These are phyloP conservation scores for Nipponacmea schrenckii DNA, from an alignment of 2,888 invertebrate species.

Conservation along the genomic window DNA sequence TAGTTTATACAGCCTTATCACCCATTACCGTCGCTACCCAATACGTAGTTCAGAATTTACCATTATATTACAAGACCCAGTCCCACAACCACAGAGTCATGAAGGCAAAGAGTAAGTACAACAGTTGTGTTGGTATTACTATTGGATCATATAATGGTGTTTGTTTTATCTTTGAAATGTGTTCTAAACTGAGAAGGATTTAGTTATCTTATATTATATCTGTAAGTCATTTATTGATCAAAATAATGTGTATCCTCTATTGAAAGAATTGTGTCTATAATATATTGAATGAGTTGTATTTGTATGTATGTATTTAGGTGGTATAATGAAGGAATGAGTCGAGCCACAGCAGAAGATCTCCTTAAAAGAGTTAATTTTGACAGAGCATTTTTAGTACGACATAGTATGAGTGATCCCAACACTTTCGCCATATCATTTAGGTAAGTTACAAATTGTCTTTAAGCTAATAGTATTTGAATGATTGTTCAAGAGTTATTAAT, in stretches of 20 bases:
- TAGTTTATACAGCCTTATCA: conserved; percentile 89
- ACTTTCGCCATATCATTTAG: conserved; percentile 88
- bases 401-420: conserved; percentile 89
- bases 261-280: too few species aligned
- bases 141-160: too few species aligned
- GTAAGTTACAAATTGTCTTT: conserved; percentile 65
- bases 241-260: too few species aligned
- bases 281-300: too few species aligned
- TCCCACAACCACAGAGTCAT: conserved; percentile 94
- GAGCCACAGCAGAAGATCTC: conserved; percentile 88
- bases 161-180: not conserved
- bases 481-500: too few species aligned
- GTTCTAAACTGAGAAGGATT: too few species aligned
- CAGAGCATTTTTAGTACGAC: conserved; percentile 93
- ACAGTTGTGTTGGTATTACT: too few species aligned
- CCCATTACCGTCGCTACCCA: conserved; percentile 87
- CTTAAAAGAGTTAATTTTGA: conserved; percentile 85
- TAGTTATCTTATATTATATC: too few species aligned
- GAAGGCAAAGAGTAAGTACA: conserved; percentile 79
- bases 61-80: conserved; percentile 87
- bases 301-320: conserved; percentile 70
- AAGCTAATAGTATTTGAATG: not conserved
- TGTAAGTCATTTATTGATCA: too few species aligned
- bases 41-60: conserved; percentile 89
- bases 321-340: conserved; percentile 86